These are phyloP conservation scores for Drosophila mojavensis DNA, from an alignment of 1,140 invertebrate genomes.

Conservation along the genomic window DNA sequence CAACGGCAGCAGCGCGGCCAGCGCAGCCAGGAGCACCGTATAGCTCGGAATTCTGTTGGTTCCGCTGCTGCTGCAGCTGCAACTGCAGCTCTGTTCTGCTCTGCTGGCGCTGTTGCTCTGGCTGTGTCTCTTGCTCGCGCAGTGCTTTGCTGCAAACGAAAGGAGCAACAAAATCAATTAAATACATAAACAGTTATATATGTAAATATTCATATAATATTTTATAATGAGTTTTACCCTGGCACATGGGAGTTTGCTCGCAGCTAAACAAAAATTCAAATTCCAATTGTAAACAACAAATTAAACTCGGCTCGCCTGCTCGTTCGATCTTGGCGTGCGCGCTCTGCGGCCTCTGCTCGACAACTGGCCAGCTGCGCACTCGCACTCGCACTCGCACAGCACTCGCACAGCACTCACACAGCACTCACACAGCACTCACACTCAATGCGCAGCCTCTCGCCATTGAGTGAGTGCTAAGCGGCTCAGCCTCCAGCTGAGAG, in stretches of 20 bases:
- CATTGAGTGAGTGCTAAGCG: slow-evolving; percentile 44
- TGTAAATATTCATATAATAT: too few species aligned
- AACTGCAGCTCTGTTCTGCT: slow-evolving; percentile 32
- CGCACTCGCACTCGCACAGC: slow-evolving; percentile 23
- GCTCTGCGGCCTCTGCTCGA: slow-evolving; percentile 26
- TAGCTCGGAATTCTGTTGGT: slow-evolving; percentile 26
- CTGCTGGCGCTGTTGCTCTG: slow-evolving; percentile 18
- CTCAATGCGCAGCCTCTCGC: slow-evolving; percentile 22
- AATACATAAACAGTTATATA: too few species aligned
- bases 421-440: slow-evolving; percentile 13
- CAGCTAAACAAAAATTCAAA: not conserved
- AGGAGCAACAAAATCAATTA: not conserved
- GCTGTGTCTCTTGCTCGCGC: slow-evolving; percentile 38
- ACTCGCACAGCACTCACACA: slow-evolving; percentile 26
- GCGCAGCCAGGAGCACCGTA: slow-evolving; percentile 37
- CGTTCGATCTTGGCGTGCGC: slow-evolving; percentile 29
- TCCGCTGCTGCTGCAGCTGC: slow-evolving; percentile 17
- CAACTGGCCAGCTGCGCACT: slow-evolving; percentile 42
- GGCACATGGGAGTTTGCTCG: slow-evolving; percentile 13
- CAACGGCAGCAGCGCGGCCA: slow-evolving; percentile 39
- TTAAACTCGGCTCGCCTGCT: not conserved
- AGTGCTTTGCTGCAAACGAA: slow-evolving; percentile 43
- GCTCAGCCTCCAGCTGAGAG: slow-evolving; percentile 16
- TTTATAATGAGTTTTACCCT: not conserved
- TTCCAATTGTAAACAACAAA: too few species aligned